Percentiles rank a stretch among this genome's conserved stretches.
These are phyloP conservation scores for Philypnodon macrostomus DNA, from an alignment of 2,797 vertebrate species.

Conservation along the genomic window DNA sequence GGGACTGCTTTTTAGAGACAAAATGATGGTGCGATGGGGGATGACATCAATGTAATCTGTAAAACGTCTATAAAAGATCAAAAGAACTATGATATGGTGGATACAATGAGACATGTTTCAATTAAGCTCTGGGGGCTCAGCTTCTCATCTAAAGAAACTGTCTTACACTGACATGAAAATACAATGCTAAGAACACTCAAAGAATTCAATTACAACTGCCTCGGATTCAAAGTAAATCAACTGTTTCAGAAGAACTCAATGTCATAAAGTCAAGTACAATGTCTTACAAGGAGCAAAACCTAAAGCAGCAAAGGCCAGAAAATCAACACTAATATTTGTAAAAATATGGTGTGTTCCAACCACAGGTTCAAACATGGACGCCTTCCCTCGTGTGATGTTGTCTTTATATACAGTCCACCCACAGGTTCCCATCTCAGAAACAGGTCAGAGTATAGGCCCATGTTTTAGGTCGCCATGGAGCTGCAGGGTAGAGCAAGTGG, in stretches of 20 bases:
- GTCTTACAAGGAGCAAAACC: constrained; percentile 57
- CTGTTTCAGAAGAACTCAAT: too few species aligned
- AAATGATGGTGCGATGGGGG: constrained; percentile 2
- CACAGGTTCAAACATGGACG: constrained; percentile 48
- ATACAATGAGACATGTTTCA: constrained; percentile 24
- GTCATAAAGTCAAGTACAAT: constrained; percentile 45
- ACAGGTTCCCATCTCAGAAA: constrained; percentile 49
- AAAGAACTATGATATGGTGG: constrained; percentile 12
- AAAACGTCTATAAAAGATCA: constrained; percentile 32
- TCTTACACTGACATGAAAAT: constrained; percentile 57
- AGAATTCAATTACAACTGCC: constrained; percentile 46
- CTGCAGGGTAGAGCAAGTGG: constrained; percentile 35
- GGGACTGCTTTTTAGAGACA: constrained; percentile 35
- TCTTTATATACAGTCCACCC: constrained; percentile 68
- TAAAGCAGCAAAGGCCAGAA: constrained; percentile 59
- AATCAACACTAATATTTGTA: constrained; percentile 46
- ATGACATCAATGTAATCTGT: constrained; percentile 22
- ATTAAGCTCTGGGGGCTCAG: constrained; percentile 52
- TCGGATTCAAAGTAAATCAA: constrained; percentile 57
- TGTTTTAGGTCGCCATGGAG: constrained; percentile 53
- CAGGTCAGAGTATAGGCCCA: constrained; percentile 48
- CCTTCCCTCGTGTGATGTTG: constrained; percentile 50
- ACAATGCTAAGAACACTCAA: constrained; percentile 55
- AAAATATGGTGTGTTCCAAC: constrained; percentile 49
- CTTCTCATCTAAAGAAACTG: constrained; percentile 60